phyloP scores from a whole-genome alignment of 2,113 vertebrate species.

The Talpa occidentalis region DNA sequence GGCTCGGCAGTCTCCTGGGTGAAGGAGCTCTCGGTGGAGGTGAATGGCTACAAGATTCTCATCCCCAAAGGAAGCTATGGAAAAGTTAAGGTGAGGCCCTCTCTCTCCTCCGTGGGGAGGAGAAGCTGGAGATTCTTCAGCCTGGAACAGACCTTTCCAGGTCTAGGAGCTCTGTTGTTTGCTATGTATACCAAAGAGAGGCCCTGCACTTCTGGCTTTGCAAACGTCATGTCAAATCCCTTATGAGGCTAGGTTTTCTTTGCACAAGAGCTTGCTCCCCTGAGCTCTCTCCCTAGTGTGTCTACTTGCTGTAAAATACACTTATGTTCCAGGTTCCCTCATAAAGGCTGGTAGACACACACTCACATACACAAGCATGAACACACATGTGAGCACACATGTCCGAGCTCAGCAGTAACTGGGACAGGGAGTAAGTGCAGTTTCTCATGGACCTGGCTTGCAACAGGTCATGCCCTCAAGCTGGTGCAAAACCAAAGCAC shows the following conservation, averaged over 20 bases:
- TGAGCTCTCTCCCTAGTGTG: background rate
- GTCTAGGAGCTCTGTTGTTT: background rate
- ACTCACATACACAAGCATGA: background rate
- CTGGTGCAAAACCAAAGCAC: background rate
- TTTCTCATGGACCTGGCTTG: background rate
- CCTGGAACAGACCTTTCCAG: background rate
- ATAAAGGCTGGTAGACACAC: background rate
- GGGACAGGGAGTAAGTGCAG: background rate
- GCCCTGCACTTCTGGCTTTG: background rate
- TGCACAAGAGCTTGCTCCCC: background rate
- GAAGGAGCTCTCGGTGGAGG: conserved; percentile 94
- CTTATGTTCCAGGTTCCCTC: background rate
- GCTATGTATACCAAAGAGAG: background rate
- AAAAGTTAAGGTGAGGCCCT: conserved; percentile 92
- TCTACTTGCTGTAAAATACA: background rate
- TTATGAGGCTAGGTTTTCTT: background rate
- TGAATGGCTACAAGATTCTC: conserved; percentile 94
- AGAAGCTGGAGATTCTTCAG: conserved; percentile 9
- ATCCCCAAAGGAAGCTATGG: conserved; percentile 94
- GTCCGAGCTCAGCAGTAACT: background rate
- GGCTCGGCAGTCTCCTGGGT: conserved; percentile 95
- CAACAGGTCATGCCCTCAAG: background rate
- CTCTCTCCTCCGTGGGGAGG: background rate
- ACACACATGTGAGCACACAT: background rate
- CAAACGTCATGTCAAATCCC: background rate